phyloP scores from a whole-genome alignment of 2,888 invertebrate species.

The Dione juno region DNA sequence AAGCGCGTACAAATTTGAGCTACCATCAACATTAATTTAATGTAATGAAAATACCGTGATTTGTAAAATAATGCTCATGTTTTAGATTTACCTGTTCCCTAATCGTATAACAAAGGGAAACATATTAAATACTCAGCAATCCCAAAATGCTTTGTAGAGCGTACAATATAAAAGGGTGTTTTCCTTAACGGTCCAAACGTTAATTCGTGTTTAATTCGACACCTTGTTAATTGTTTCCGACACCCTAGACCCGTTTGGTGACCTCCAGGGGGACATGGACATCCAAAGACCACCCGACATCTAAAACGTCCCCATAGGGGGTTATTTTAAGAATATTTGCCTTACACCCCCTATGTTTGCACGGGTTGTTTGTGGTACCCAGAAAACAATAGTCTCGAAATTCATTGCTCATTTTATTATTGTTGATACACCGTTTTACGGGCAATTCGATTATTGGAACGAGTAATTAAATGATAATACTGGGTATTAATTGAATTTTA shows the following conservation, averaged over 20 bases:
- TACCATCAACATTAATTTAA: not conserved
- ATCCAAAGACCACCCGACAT: slow-evolving; percentile 59
- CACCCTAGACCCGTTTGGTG: slow-evolving; percentile 80
- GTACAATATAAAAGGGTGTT: slow-evolving; percentile 82
- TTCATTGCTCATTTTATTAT: slow-evolving; percentile 84
- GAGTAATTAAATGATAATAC: slow-evolving; percentile 83
- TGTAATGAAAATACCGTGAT: slow-evolving; percentile 24
- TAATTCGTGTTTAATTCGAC: slow-evolving; percentile 84
- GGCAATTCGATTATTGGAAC: slow-evolving; percentile 82
- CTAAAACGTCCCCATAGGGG: slow-evolving; percentile 63
- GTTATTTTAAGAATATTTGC: slow-evolving; percentile 83
- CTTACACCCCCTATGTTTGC: slow-evolving; percentile 77
- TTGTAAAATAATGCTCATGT: slow-evolving; percentile 27
- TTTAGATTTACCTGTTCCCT: slow-evolving; percentile 46
- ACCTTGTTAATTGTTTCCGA: slow-evolving; percentile 84
- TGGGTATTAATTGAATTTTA: slow-evolving; percentile 81
- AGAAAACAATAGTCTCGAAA: slow-evolving; percentile 83
- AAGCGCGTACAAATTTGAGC: not conserved
- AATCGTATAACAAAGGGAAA: slow-evolving; percentile 75
- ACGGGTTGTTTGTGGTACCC: slow-evolving; percentile 81
- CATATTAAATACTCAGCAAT: slow-evolving; percentile 82
- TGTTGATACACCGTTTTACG: slow-evolving; percentile 82
- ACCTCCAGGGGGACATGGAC: slow-evolving; percentile 74
- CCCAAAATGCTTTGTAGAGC: slow-evolving; percentile 80
- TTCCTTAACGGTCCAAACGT: slow-evolving; percentile 80